Percentiles rank a stretch among this genome's conserved stretches.
These are phyloP conservation scores for Sylvietta virens DNA, from an alignment of 2,113 vertebrate species.

Conservation along the genomic window DNA sequence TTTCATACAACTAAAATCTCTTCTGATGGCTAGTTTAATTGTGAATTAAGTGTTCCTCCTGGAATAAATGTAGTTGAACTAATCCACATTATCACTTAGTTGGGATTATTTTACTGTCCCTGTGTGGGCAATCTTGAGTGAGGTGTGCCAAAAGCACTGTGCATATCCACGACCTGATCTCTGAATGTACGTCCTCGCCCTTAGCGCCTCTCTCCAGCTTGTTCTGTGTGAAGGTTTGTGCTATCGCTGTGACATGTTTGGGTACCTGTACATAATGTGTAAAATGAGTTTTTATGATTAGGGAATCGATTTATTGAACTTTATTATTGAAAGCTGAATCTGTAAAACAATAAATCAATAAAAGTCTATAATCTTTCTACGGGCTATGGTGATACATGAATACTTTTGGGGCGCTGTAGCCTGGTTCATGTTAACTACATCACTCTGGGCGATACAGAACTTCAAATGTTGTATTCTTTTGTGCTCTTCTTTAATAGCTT, in stretches of 20 bases:
- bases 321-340: conserved; percentile 72
- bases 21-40: conserved; percentile 1
- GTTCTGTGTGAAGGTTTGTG: conserved; percentile 39
- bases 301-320: conserved; percentile 72
- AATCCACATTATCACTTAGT: background rate
- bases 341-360: conserved; percentile 71
- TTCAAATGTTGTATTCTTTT: background rate
- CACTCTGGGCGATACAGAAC: background rate
- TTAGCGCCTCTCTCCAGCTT: background rate
- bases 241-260: conserved; percentile 58
- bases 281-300: conserved; percentile 77
- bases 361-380: conserved; percentile 75
- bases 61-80: conserved; percentile 36
- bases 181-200: conserved; percentile 64
- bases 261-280: conserved; percentile 76
- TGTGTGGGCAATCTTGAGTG: background rate
- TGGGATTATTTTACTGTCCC: conserved; percentile 36
- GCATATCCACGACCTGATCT: conserved; percentile 45
- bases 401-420: background rate
- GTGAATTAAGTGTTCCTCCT: conserved; percentile 1
- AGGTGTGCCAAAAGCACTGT: conserved; percentile 77
- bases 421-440: fast-evolving
- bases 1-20: conserved; percentile 15
- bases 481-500: background rate
- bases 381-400: conserved; percentile 61